Evolutionary conservation across 2,797 vertebrate genomes (phyloP).

Genomic region (Sebastiscus albofasciatus): DNA sequence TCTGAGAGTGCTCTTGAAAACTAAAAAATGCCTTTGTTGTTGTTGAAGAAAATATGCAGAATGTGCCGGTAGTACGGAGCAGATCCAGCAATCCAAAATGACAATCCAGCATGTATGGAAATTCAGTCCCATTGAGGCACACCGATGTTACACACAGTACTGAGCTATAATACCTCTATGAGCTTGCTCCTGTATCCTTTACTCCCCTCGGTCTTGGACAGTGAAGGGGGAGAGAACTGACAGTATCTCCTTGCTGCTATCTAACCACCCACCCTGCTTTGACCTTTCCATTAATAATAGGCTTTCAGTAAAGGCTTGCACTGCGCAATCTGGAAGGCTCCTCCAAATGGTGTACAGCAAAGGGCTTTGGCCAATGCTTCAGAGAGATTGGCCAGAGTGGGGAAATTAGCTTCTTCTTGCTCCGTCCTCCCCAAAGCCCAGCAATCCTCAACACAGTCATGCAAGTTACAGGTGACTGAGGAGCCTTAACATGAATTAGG

Average conservation of each 20-base stretch:
- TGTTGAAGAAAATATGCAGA: neutral
- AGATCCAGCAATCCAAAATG: neutral
- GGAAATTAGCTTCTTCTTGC: conserved; percentile 58
- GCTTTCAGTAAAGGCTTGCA: conserved; percentile 60
- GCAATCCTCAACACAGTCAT: conserved; percentile 42
- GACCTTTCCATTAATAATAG: conserved; percentile 84
- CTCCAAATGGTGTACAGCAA: conserved; percentile 61
- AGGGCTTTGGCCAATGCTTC: conserved; percentile 46
- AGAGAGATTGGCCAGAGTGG: conserved; percentile 32
- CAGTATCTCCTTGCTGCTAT: conserved; percentile 63
- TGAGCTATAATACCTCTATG: conserved; percentile 8
- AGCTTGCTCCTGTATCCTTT: conserved; percentile 52
- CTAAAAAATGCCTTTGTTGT: conserved; percentile 11
- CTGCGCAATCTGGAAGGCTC: conserved; percentile 48
- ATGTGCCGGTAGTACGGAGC: neutral
- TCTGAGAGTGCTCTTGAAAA: conserved; percentile 12
- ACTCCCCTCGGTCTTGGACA: conserved; percentile 33
- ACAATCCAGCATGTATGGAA: neutral
- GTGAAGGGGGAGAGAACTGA: conserved; percentile 51
- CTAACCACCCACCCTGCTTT: conserved; percentile 68
- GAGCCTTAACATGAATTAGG: conserved; percentile 11
- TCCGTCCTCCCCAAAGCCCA: conserved; percentile 17
- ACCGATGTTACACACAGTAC: neutral
- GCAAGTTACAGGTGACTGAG: conserved; percentile 22
- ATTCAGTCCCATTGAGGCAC: neutral